These are phyloP conservation scores for Scaptomyza polygonia DNA, from an alignment of 2,888 invertebrate genomes.

Conservation along the genomic window DNA sequence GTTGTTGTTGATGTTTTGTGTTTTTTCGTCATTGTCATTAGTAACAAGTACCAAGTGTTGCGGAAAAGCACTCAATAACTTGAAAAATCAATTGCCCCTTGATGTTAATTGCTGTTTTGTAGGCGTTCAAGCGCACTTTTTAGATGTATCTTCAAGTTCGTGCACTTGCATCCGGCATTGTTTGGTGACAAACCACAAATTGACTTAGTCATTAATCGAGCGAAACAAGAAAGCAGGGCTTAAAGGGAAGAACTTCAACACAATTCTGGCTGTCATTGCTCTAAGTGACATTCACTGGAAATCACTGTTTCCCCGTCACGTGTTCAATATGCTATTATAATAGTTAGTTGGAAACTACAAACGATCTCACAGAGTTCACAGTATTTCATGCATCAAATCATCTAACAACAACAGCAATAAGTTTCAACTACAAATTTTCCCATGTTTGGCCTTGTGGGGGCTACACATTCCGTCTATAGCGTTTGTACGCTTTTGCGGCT, in stretches of 20 bases:
- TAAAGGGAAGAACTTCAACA: neutral
- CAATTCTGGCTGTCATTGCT: conserved; percentile 6
- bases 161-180: conserved; percentile 18
- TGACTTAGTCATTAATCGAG: conserved; percentile 13
- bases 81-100: conserved; percentile 9
- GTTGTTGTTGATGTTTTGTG: too few relatives aligned
- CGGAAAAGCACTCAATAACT: conserved; percentile 36
- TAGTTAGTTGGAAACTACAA: conserved; percentile 19
- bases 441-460: conserved; percentile 33
- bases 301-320: neutral
- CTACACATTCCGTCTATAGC: neutral
- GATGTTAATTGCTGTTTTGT: conserved; percentile 18
- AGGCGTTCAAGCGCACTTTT: neutral
- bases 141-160: neutral
- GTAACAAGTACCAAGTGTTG: conserved; percentile 18
- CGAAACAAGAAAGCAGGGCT: neutral
- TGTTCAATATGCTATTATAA: conserved; percentile 7
- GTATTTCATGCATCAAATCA: conserved; percentile 20
- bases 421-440: conserved; percentile 17
- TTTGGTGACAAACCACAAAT: conserved; percentile 24
- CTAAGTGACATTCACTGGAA: neutral
- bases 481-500: neutral
- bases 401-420: conserved; percentile 8
- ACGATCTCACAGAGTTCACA: neutral
- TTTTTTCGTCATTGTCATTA: conserved; percentile 40